Evolutionary conservation across 2,797 vertebrate genomes (phyloP), one percentile per base, ranked within the genome.

Genomic region (Clarias platycephalus): DNA sequence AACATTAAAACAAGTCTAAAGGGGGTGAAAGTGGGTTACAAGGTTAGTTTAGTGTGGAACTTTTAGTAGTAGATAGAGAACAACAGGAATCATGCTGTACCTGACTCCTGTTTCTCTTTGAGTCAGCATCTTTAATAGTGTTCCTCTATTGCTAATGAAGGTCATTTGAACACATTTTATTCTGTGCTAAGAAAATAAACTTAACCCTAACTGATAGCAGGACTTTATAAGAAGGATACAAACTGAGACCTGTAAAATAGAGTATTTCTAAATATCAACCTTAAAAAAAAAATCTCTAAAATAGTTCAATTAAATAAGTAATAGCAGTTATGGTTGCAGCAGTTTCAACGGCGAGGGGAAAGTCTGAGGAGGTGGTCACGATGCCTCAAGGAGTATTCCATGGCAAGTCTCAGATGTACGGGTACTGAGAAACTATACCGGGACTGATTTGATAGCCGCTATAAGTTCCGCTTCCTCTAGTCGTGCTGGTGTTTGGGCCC

Each of bases 381-480:
- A 26, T 4, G 37, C 44, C 58, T 55, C 10, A 40, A 60, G 79
- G 40, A 34, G 40, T 81, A 76, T 53, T 85, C 63, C 57, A 20
- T 1, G 18, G 78, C 63, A n/a, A 49, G 53, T 31, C 80, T 93
- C 93, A 98, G 92, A 98, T 95, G 92, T 98, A 99, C 0, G 97
- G 97, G 92, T 98, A 99, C 94, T 99, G 97, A 84, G 96, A 91
- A 90, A 98, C 96, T 91, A 97, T 97, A 31, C 96, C 94, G 20
- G 97, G 98, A 92, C 98, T 99, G 84, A 99, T 95, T 85, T 97
- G 97, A 91, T 98, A 99, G 95, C 97, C 96, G 92, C 95, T 94
- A 93, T 98, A 99, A 85, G 97, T 96, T 88, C 97, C 92, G 77
- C 95, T 72, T 74, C 83, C 89, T 85, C 87, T 84, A 70, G 83